phyloP scores from a whole-genome alignment of 1,140 invertebrate genomes.

The Drosophila nigromelanica region DNA sequence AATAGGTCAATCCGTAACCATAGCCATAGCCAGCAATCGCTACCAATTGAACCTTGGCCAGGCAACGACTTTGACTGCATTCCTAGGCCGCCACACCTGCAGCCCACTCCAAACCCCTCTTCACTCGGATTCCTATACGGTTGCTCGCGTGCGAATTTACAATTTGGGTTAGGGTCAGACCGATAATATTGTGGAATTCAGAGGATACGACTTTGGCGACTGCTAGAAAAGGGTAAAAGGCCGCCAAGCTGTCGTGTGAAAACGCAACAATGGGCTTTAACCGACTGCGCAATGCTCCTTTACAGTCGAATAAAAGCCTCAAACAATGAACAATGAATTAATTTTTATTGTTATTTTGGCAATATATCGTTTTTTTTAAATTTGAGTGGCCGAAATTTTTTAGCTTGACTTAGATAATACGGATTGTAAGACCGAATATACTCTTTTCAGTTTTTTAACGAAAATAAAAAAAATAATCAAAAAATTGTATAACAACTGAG shows the following conservation, averaged over 20 bases:
- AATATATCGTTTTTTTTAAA: no score
- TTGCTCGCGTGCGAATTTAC: conserved; percentile 69
- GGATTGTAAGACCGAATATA: no score
- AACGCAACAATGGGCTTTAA: background rate
- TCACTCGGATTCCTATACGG: conserved; percentile 10
- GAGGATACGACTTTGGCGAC: conserved; percentile 55
- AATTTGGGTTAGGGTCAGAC: conserved; percentile 83
- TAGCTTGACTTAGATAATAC: no score
- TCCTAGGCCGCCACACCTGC: conserved; percentile 42
- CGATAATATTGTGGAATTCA: conserved; percentile 77
- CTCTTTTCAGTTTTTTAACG: no score
- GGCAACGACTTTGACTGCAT: conserved; percentile 70
- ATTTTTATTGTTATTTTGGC: no score
- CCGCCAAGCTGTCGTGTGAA: conserved; percentile 66
- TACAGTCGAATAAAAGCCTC: no score
- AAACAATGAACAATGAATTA: no score
- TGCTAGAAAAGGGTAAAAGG: conserved; percentile 66
- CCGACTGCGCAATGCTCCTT: no score
- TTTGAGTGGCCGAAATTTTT: no score
- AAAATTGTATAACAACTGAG: conserved; percentile 32
- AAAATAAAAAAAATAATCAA: conserved; percentile 8
- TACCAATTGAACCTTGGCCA: conserved; percentile 60
- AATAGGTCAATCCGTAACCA: conserved; percentile 4
- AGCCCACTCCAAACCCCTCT: conserved; percentile 1
- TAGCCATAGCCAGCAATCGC: conserved; percentile 23